phyloP scores from a whole-genome alignment of 1,140 invertebrate genomes.

The Anastrepha obliqua region DNA sequence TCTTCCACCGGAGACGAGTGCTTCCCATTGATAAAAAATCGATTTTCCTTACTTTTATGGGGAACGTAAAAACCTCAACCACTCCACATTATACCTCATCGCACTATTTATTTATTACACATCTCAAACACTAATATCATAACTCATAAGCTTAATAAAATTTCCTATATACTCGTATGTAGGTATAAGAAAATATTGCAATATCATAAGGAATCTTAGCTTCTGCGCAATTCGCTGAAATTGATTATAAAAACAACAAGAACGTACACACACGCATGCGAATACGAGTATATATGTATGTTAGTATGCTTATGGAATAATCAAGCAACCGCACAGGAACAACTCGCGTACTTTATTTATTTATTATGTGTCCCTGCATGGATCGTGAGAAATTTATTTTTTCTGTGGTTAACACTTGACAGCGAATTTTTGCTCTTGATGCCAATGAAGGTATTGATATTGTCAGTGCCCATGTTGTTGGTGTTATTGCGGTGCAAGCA shows the following conservation, averaged over 20 bases:
- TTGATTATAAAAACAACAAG: constrained; percentile 3
- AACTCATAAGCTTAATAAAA: too few relatives aligned
- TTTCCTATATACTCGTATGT: too few relatives aligned
- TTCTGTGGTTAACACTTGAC: constrained; percentile 49
- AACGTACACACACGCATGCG: neutral
- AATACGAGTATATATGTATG: neutral
- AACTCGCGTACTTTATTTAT: constrained; percentile 30
- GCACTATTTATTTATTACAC: too few relatives aligned
- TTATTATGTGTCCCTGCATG: constrained; percentile 49
- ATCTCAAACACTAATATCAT: too few relatives aligned
- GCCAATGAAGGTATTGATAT: constrained; percentile 49
- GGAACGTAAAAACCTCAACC: too few relatives aligned
- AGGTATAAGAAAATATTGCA: neutral
- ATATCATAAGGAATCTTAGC: neutral
- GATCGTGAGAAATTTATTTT: constrained; percentile 53
- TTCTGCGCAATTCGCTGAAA: constrained; percentile 12
- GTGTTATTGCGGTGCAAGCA: constrained; percentile 25
- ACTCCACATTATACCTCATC: too few relatives aligned
- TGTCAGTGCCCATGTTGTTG: constrained; percentile 14
- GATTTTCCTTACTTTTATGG: too few relatives aligned
- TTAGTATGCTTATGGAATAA: neutral
- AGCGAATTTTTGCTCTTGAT: constrained; percentile 8
- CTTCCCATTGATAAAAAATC: too few relatives aligned
- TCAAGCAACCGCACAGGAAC: constrained; percentile 26
- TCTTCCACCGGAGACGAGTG: too few relatives aligned